These are phyloP conservation scores for Manis pentadactyla DNA, from an alignment of 2,797 vertebrate genomes.

Conservation along the genomic window DNA sequence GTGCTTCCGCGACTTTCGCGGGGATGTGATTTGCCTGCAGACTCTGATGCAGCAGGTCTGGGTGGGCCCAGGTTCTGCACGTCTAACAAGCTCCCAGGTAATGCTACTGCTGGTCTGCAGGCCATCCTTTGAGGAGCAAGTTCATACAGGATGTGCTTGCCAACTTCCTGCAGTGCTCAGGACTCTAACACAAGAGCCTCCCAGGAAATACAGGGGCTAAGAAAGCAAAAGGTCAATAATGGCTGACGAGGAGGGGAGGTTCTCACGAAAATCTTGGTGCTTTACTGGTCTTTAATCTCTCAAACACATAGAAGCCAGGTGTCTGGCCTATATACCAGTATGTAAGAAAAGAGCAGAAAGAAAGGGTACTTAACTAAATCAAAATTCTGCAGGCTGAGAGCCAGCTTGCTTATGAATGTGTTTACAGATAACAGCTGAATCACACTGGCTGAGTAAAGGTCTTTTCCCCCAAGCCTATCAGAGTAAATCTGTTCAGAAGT, in stretches of 20 bases:
- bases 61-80: not conserved
- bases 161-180: not conserved
- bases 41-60: not conserved
- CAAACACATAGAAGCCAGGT: not conserved
- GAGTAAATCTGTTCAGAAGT: slow-evolving; percentile 57
- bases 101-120: not conserved
- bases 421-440: slow-evolving; percentile 31
- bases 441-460: not conserved
- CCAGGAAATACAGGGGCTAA: not conserved
- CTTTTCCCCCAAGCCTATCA: slow-evolving; percentile 10
- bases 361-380: slow-evolving; percentile 19
- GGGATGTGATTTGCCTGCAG: not conserved
- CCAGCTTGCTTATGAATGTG: slow-evolving; percentile 20
- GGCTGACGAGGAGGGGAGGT: not conserved
- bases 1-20: not conserved
- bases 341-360: not conserved
- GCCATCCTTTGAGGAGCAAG: not conserved
- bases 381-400: not conserved
- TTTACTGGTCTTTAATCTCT: not conserved
- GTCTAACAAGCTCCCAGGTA: not conserved
- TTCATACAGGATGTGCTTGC: not conserved
- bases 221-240: not conserved
- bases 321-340: not conserved
- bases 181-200: not conserved
- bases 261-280: slow-evolving; percentile 10